These are phyloP conservation scores for Drosophila teissieri DNA, from an alignment of 1,140 invertebrate genomes.

Conservation along the genomic window DNA sequence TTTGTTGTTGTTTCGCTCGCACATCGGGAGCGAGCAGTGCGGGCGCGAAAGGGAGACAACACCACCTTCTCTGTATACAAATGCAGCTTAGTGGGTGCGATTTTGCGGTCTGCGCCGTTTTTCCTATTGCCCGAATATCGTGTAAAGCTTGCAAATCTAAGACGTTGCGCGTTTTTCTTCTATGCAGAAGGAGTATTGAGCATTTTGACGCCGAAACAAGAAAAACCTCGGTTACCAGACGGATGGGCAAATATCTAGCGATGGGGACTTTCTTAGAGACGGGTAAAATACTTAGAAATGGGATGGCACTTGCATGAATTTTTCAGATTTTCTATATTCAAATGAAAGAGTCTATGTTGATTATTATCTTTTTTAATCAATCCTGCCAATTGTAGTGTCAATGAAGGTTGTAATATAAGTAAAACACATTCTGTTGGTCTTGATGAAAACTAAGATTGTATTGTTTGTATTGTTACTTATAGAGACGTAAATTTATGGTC, in stretches of 20 bases:
- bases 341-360: too few relatives aligned
- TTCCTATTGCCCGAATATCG: neutral
- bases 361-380: too few relatives aligned
- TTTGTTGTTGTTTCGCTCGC: conserved; percentile 80
- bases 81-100: conserved; percentile 44
- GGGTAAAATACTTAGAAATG: neutral
- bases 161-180: neutral
- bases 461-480: too few relatives aligned
- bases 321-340: too few relatives aligned
- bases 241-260: conserved; percentile 1
- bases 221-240: conserved; percentile 9
- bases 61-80: conserved; percentile 72
- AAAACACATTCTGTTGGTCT: neutral
- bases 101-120: conserved; percentile 39
- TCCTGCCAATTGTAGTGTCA: too few relatives aligned
- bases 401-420: too few relatives aligned
- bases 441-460: neutral
- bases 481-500: neutral
- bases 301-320: neutral
- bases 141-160: conserved; percentile 17
- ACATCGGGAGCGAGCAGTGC: conserved; percentile 54
- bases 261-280: conserved; percentile 3
- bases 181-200: neutral
- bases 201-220: conserved; percentile 7
- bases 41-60: conserved; percentile 63